Evolutionary conservation across 2,113 vertebrate genomes (phyloP).

Genomic region (Illadopsis cleaveri): DNA sequence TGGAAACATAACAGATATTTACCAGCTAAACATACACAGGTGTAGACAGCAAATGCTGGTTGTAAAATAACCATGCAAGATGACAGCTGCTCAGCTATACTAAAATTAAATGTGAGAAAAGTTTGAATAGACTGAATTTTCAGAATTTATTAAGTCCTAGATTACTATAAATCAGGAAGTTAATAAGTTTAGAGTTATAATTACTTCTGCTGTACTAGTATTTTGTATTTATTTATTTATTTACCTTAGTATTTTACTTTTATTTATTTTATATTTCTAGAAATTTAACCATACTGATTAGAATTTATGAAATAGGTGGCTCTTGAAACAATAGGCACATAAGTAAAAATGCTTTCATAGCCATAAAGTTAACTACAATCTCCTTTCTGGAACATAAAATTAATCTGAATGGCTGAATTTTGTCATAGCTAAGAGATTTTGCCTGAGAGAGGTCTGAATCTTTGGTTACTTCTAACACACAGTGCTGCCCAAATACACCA

Average conservation of each 20-base stretch:
- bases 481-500: not conserved
- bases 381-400: not conserved
- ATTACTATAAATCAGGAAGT: not conserved
- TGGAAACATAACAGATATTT: constrained; percentile 57
- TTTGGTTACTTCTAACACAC: not conserved
- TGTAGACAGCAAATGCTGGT: constrained; percentile 18
- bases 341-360: not conserved
- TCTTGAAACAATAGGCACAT: not conserved
- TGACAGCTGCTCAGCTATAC: constrained; percentile 33
- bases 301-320: not conserved
- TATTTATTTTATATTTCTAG: not conserved
- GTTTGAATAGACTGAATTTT: constrained; percentile 8
- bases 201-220: not conserved
- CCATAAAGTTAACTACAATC: not conserved
- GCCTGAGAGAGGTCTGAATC: not conserved
- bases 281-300: not conserved
- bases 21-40: constrained; percentile 14
- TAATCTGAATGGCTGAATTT: not conserved
- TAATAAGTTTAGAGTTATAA: not conserved
- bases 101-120: constrained; percentile 36
- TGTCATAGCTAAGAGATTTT: not conserved
- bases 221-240: not conserved
- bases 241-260: not conserved
- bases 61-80: constrained; percentile 22
- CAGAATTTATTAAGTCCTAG: not conserved